phyloP scores from a whole-genome alignment of 2,113 vertebrate species.

The Actenoides hombroni region DNA sequence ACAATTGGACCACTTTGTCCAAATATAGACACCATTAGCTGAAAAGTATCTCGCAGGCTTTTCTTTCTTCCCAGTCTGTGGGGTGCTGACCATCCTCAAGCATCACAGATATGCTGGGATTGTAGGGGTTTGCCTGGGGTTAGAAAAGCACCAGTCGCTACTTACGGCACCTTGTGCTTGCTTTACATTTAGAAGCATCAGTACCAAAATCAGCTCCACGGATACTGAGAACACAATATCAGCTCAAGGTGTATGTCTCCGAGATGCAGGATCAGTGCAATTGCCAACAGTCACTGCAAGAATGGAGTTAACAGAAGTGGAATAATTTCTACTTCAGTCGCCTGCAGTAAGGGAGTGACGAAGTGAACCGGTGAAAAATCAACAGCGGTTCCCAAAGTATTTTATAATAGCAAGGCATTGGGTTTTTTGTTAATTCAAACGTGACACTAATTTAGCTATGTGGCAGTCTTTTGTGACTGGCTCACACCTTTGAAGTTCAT shows the following conservation, averaged over 20 bases:
- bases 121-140: neutral
- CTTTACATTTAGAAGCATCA: neutral
- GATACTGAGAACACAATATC: neutral
- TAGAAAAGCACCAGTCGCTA: rapidly evolving
- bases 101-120: neutral
- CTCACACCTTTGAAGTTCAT: constrained; percentile 1
- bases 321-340: neutral
- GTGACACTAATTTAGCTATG: neutral
- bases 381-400: neutral
- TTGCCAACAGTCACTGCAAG: neutral
- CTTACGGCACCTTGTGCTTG: neutral
- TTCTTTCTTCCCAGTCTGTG: neutral
- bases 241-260: neutral
- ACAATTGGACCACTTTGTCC: neutral
- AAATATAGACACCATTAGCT: neutral
- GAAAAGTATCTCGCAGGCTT: neutral
- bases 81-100: neutral
- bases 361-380: neutral
- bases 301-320: neutral
- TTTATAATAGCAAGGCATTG: neutral
- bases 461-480: neutral
- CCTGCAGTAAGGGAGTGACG: neutral
- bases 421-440: neutral
- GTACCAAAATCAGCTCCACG: neutral
- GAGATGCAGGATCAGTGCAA: neutral